Base-by-base conservation (phyloP, 2,113 vertebrate genomes). In the Dipodomys ordii region DNA sequence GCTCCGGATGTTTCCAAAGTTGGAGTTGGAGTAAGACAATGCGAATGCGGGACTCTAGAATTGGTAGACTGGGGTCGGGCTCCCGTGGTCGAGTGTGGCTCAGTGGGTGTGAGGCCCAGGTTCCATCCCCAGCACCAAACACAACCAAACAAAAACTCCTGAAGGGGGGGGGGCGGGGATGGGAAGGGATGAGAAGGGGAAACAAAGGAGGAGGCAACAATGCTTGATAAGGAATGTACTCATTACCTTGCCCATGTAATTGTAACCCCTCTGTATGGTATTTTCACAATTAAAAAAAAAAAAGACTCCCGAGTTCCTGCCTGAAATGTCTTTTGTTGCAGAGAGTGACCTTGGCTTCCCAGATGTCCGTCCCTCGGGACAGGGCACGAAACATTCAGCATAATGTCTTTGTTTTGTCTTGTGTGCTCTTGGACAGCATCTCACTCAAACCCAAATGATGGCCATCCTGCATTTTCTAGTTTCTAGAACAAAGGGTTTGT, bases 261-360 rank as follows among this genome's bases (percentile, higher is more conserved):
- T 39, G 39, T 6, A 39, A 39, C 39, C 39, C 39, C 39, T 6
- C 39, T 39, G 39, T 39, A 39, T 6, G 39, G 39, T 39, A 39
- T 39, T 39, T 39, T 39, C 39, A 39, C 39, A 39, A 39, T 39
- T 6, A 39, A 39, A 39, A 39, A 39, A 39, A 13, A 60, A 1
- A 79, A 79, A 1, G 27, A 15, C 8, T 69, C 68, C 72, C 39
- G 32, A 80, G 49, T 35, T 18, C 5, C 0, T 16, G 69, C 35
- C 72, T 15, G 23, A 20, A 85, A 74, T 4, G 30, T 57, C 44
- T 76, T 78, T 67, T 83, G 83, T 84, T 77, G 87, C 71, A 46
- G 32, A 72, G 77, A 18, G 3, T 83, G 88, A 93, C 72, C 88
- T 95, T 87, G 88, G 12, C 93, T 62, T 64, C 49, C 86, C 69